Evolutionary conservation across 2,113 vertebrate species (phyloP).

Genomic region (Rhynchomys soricoides): DNA sequence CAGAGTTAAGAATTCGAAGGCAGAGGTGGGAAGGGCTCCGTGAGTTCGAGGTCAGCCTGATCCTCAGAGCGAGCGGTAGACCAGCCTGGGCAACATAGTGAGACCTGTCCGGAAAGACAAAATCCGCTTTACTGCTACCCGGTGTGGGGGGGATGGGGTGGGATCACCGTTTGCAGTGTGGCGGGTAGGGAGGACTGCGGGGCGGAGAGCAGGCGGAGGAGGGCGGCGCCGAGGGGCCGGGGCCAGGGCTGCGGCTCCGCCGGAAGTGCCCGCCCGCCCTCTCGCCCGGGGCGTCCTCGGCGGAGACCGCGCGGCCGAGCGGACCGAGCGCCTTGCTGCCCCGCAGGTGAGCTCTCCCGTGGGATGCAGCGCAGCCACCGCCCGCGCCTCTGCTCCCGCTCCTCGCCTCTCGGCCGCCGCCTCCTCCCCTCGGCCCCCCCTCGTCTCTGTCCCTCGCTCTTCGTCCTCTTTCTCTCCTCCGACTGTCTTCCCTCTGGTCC

Average conservation of each 20-base stretch:
- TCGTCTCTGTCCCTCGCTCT: background rate
- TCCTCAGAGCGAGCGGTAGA: background rate
- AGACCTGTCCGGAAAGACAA: background rate
- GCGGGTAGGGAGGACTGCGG: background rate
- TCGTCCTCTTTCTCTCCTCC: background rate
- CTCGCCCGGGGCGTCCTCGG: background rate
- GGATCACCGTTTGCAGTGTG: background rate
- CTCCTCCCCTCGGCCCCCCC: background rate
- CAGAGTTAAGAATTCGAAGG: background rate
- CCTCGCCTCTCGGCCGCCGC: background rate
- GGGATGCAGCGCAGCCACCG: too few relatives aligned
- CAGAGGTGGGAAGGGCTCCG: background rate
- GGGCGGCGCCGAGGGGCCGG: background rate
- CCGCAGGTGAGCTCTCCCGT: background rate
- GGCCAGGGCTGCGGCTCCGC: background rate
- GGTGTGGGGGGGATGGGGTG: too few relatives aligned
- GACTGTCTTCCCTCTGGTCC: background rate
- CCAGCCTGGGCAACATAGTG: background rate
- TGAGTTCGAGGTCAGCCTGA: too few relatives aligned
- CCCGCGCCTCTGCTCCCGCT: background rate
- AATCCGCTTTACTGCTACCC: background rate
- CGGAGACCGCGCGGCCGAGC: too few relatives aligned
- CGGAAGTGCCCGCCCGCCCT: background rate
- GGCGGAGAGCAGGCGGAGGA: background rate
- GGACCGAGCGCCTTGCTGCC: background rate